A percentile compares a stretch with the other conserved stretches of the same genome.
phyloP scores from a whole-genome alignment of 2,888 invertebrate genomes.

The Argyra leucocephala region DNA sequence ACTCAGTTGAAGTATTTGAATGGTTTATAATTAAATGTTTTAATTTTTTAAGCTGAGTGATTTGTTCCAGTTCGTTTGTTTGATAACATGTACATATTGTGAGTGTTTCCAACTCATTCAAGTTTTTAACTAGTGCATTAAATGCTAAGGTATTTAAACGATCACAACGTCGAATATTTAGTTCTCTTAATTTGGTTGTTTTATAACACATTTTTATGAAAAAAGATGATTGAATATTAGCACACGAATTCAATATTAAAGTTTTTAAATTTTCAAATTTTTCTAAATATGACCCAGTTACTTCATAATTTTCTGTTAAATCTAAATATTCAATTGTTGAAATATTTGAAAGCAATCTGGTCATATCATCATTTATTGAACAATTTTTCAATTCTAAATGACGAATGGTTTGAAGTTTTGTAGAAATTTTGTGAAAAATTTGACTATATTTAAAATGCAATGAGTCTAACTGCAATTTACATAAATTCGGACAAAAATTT shows the following conservation, averaged over 20 bases:
- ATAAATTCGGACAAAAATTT: constrained; percentile 19
- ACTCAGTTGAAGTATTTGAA: constrained; percentile 5
- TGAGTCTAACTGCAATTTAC: constrained; percentile 15
- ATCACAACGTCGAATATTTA: constrained; percentile 21
- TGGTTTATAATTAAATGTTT: constrained; percentile 16
- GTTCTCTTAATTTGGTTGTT: constrained; percentile 15
- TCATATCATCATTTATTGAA: constrained; percentile 15
- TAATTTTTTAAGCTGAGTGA: constrained; percentile 13
- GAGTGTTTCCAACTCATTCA: constrained; percentile 16
- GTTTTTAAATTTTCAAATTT: constrained; percentile 16
- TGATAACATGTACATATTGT: constrained; percentile 16
- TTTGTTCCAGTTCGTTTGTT: constrained; percentile 12
- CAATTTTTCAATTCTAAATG: constrained; percentile 17
- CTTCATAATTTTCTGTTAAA: constrained; percentile 18
- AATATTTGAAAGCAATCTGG: constrained; percentile 9
- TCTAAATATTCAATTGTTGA: constrained; percentile 17
- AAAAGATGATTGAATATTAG: constrained; percentile 17
- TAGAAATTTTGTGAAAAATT: constrained; percentile 11
- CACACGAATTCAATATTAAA: constrained; percentile 20
- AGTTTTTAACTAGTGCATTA: constrained; percentile 12
- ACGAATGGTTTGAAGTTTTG: constrained; percentile 15
- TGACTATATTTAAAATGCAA: constrained; percentile 9
- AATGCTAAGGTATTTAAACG: constrained; percentile 15
- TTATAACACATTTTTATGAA: constrained; percentile 18
- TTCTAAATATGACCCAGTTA: constrained; percentile 19